A percentile compares a stretch with the other conserved stretches of the same genome.
phyloP scores from a whole-genome alignment of 2,888 invertebrate genomes.

The Drosophila kuntzei region DNA sequence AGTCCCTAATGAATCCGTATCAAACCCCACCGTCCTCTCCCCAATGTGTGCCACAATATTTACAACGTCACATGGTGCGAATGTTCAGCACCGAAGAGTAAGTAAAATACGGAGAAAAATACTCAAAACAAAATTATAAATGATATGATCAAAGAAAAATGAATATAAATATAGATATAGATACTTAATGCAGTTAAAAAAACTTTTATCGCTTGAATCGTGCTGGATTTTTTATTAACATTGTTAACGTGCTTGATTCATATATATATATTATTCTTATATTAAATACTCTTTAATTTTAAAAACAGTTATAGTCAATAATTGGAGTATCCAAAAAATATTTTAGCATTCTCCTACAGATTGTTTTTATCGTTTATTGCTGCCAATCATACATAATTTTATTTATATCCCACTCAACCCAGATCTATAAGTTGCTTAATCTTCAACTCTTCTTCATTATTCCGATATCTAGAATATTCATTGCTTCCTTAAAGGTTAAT shows the following conservation, averaged over 20 bases:
- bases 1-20: slow-evolving; percentile 79
- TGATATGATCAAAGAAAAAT: background rate
- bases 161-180: background rate
- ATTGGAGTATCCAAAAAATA: too few species aligned
- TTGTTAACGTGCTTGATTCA: too few species aligned
- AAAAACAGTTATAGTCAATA: too few species aligned
- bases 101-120: slow-evolving; percentile 57
- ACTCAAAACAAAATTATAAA: background rate
- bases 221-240: too few species aligned
- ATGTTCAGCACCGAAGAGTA: slow-evolving; percentile 85
- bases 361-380: background rate
- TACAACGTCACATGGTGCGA: slow-evolving; percentile 83
- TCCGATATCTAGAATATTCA: too few species aligned
- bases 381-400: background rate
- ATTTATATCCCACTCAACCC: background rate
- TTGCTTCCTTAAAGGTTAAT: too few species aligned
- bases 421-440: background rate
- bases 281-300: too few species aligned
- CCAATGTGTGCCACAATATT: slow-evolving; percentile 70
- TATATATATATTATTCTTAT: too few species aligned
- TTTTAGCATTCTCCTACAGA: background rate
- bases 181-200: too few species aligned
- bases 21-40: slow-evolving; percentile 82
- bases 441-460: too few species aligned
- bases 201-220: too few species aligned